These are phyloP conservation scores for Gorsachius goisagi DNA, from an alignment of 2,113 vertebrate genomes.

Conservation along the genomic window DNA sequence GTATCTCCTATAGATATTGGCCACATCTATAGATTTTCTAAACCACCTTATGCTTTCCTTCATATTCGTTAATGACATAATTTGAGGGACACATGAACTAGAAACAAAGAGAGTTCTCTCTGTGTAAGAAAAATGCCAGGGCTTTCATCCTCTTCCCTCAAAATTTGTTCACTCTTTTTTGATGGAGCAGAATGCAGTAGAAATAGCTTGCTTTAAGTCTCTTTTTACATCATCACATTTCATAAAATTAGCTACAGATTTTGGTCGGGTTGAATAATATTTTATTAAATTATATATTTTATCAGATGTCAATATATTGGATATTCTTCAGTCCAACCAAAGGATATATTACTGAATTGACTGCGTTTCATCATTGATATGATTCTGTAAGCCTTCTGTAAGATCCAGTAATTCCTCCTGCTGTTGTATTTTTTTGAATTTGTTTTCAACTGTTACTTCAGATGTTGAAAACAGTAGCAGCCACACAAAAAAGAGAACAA, in stretches of 20 bases:
- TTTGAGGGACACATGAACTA: background rate
- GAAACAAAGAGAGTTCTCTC: background rate
- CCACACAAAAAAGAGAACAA: background rate
- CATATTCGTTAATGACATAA: background rate
- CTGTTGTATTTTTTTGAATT: background rate
- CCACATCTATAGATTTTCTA: background rate
- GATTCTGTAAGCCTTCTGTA: background rate
- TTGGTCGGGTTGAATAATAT: background rate
- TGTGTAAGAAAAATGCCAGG: background rate
- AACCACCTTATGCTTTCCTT: background rate
- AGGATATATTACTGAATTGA: background rate
- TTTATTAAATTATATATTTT: background rate
- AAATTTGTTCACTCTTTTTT: background rate
- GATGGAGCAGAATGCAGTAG: background rate
- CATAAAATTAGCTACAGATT: background rate
- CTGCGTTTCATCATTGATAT: background rate
- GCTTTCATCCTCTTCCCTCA: background rate
- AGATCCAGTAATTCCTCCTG: background rate
- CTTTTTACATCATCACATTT: background rate
- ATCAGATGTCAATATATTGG: background rate
- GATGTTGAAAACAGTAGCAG: background rate
- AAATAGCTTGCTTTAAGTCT: background rate
- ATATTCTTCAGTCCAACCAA: background rate
- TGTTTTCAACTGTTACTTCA: background rate
- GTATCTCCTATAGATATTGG: background rate